These are phyloP conservation scores for Peromyscus polionotus DNA, from an alignment of 2,113 vertebrate genomes.

Conservation along the genomic window DNA sequence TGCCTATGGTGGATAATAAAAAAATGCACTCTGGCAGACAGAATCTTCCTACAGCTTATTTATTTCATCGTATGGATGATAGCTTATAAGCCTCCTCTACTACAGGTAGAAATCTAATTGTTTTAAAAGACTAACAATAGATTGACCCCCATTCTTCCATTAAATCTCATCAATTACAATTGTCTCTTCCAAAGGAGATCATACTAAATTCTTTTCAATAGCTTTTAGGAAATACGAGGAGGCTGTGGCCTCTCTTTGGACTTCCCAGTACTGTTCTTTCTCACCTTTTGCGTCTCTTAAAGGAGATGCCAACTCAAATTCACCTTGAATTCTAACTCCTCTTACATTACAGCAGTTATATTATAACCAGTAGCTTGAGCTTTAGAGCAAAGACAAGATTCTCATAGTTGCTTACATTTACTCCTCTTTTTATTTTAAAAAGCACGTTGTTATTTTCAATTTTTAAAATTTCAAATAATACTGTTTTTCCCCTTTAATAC, in stretches of 20 bases:
- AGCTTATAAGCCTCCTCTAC: not conserved
- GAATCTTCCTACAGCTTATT: not conserved
- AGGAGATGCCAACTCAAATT: not conserved
- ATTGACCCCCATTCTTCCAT: not conserved
- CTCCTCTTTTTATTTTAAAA: not conserved
- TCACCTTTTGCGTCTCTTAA: not conserved
- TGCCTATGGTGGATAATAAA: not conserved
- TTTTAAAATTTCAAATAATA: not conserved
- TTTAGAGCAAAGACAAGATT: not conserved
- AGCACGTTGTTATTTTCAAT: not conserved
- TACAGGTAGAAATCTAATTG: not conserved
- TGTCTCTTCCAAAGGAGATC: not conserved
- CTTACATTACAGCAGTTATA: not conserved
- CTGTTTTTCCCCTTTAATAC: not conserved
- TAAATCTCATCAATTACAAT: not conserved
- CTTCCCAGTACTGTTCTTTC: no score
- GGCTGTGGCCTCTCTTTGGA: not conserved
- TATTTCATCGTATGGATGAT: not conserved
- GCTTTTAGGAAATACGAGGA: not conserved
- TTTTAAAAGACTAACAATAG: not conserved
- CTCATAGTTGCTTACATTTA: no score
- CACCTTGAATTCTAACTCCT: not conserved
- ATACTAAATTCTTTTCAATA: not conserved
- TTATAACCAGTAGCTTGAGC: not conserved
- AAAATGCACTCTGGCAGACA: not conserved